Base-by-base conservation (phyloP, 2,888 invertebrate species). In the Hirtodrosophila histrioides region DNA sequence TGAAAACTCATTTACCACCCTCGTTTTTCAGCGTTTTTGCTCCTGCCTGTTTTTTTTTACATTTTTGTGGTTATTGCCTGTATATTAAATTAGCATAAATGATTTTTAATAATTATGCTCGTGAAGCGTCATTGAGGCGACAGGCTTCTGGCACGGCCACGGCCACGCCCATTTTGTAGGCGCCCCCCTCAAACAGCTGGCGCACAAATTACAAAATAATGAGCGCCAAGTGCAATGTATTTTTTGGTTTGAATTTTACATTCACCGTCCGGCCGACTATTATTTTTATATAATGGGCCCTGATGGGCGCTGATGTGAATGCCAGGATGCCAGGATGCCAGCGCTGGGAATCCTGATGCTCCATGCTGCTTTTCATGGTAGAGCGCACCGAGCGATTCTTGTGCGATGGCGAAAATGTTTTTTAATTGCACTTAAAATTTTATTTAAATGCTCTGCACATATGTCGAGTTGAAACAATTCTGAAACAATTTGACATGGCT, bases 81-180 rank as follows among this genome's bases (percentile, higher is more conserved):
- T 82, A 73, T 88, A 88, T 87, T 88, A 88, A 86, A 88, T 85
- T 87, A 88, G 81, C 82, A 86, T 81, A 85, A 85, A 88, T 81
- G 80, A 81, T 88, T 81, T 85, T 86, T 86, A 88, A 88, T 84
- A 88, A 88, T 86, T 84, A 88, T 88, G 66, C 84, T 61, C 61
- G 56, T 57, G 69, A 57, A 65, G 74, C 62, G 23, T 33, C 84
- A 60, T 63, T 73, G 75, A 45, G 65, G 74, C 74, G 48, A 62
- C 53, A 55, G 24, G 36, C 54, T 12, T 12, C 27, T 41, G 40
- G 17, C 54, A 23, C 11, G 8, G 35, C 56, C 65, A 69, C 75
- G 58, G 65, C 72, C 17, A 17, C n/a, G n/a, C 70, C 72, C 57
- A 29, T 9, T 39, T 5, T 46, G 27, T 11, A 43, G 49, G 10